phyloP scores from a whole-genome alignment of 2,797 vertebrate genomes.

The Gila robusta region DNA sequence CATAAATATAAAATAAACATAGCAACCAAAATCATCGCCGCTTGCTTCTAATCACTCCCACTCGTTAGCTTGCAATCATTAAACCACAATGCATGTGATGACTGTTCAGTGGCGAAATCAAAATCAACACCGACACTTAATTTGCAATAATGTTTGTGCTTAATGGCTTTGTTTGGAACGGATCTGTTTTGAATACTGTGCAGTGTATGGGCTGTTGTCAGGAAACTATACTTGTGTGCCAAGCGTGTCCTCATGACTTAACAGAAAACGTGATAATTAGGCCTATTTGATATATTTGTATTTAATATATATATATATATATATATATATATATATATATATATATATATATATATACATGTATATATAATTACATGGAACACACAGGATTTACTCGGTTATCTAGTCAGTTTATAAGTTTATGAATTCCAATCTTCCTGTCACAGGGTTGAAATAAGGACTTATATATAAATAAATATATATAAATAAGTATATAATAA shows the following conservation, averaged over 20 bases:
- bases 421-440: background rate
- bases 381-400: background rate
- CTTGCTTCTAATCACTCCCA: slow-evolving; percentile 10
- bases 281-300: slow-evolving; percentile 18
- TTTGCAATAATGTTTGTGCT: slow-evolving; percentile 4
- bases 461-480: too few species aligned
- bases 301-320: background rate
- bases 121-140: slow-evolving; percentile 23
- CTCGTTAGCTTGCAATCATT: slow-evolving; percentile 11
- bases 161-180: background rate
- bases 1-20: slow-evolving; percentile 49
- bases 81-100: slow-evolving; percentile 23
- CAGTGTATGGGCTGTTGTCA: background rate
- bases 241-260: background rate
- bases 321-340: too few species aligned
- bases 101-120: background rate
- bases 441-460: background rate
- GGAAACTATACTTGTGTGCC: background rate
- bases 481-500: too few species aligned
- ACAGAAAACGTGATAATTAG: background rate
- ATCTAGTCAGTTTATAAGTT: background rate
- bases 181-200: background rate
- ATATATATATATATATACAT: too few species aligned
- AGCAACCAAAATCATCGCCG: slow-evolving; percentile 31
- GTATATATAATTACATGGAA: background rate